Evolutionary conservation across 1,140 invertebrate species (phyloP), one percentile per base, ranked within the genome.

Genomic region (Bicyclus anynana): DNA sequence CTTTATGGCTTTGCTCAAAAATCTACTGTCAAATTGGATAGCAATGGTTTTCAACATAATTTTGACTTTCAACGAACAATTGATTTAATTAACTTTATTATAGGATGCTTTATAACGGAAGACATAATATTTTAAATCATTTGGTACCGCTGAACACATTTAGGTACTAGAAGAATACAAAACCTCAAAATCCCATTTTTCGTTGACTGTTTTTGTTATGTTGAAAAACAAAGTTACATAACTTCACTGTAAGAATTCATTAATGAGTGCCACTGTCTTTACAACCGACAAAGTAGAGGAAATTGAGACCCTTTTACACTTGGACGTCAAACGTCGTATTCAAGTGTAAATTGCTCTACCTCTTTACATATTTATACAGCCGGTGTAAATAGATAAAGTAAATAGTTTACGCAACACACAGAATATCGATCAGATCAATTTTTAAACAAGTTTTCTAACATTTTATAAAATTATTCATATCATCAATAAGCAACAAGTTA

Each of bases 401-500:
- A 79, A 79, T 79, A 84, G 84, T 83, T 84, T 79, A 84, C 69
- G 70, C 76, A 87, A 83, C 77, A 77, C 69, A 63, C 53, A 59
- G 59, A 71, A 78, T 72, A 78, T 69, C 53, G 67, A 76, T 84
- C 72, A 75, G 49, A 75, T 72, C 69, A 70, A 71, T 84, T 84
- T n/a, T 76, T 69, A 74, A 74, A 77, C 71, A 84, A 83, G 55
- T 83, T 82, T 78, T 79, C 74, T 82, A 87, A 85, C 84, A 86
- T 78, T 84, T 81, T 71, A 81, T 84, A 76, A 83, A 81, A 80
- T 79, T 82, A 79, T 82, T 80, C 77, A 82, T 81, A 86, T 86
- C 70, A 77, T 86, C 80, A 88, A 86, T 86, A 85, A 88, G 76
- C 82, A 88, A 88, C 85, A 88, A 86, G 74, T 84, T 77, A 85